A percentile compares a stretch with the other conserved stretches of the same genome.
Evolutionary conservation across 2,113 vertebrate genomes (phyloP).

Genomic region (Corvus cornix): DNA sequence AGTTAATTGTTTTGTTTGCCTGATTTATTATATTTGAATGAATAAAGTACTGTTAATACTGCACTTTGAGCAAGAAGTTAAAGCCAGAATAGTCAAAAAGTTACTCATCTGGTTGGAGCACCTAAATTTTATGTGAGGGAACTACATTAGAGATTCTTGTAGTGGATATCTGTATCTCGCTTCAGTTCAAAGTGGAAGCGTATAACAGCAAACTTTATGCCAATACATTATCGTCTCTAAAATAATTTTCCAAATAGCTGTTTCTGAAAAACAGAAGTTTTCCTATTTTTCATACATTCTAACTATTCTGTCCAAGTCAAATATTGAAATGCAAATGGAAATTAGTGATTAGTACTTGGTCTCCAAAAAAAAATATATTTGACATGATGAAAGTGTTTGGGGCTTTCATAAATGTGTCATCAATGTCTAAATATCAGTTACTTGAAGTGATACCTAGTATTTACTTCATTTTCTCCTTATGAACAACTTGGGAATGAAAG

Average conservation of each 20-base stretch:
- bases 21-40: neutral
- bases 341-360: neutral
- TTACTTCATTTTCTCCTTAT: neutral
- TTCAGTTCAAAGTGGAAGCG: neutral
- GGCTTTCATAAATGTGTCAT: neutral
- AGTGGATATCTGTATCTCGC: neutral
- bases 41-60: neutral
- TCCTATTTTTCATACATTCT: neutral
- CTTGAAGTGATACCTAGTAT: neutral
- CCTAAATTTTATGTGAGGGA: neutral
- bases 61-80: neutral
- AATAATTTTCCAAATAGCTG: neutral
- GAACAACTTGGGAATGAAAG: neutral
- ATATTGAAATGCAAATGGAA: neutral
- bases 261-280: neutral
- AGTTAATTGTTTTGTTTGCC: constrained; percentile 18
- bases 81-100: neutral
- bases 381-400: neutral
- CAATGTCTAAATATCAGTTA: neutral
- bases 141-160: neutral
- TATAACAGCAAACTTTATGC: neutral
- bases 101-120: neutral
- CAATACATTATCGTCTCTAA: neutral
- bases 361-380: neutral
- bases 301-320: neutral